These are phyloP conservation scores for Ctenosaura bakeri DNA, from an alignment of 2,797 vertebrate genomes.

Conservation along the genomic window DNA sequence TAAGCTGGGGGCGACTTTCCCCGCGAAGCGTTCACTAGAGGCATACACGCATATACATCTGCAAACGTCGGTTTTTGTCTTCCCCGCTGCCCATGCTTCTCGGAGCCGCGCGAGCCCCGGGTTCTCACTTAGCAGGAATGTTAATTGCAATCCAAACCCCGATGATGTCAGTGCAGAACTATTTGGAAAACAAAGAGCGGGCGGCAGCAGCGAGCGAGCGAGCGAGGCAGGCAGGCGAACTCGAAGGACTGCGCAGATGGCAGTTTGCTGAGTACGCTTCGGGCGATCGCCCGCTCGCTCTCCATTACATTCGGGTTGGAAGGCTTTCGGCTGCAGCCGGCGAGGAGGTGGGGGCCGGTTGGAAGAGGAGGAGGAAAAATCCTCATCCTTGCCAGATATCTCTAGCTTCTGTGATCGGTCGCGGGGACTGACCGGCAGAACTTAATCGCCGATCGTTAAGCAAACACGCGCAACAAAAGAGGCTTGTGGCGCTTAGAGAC, in stretches of 20 bases:
- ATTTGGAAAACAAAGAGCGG: slow-evolving; percentile 78
- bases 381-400: neutral
- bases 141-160: slow-evolving; percentile 74
- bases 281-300: neutral
- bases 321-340: too few relatives aligned
- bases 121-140: slow-evolving; percentile 78
- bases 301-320: neutral
- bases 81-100: slow-evolving; percentile 64
- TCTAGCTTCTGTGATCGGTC: neutral
- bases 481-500: neutral
- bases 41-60: too few relatives aligned
- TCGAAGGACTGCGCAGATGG: slow-evolving; percentile 34
- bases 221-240: slow-evolving; percentile 6
- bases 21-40: too few relatives aligned
- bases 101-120: slow-evolving; percentile 58
- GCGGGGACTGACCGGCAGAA: neutral
- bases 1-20: too few relatives aligned
- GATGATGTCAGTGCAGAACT: slow-evolving; percentile 76
- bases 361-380: neutral
- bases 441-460: too few relatives aligned
- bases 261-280: slow-evolving; percentile 20
- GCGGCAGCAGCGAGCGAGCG: slow-evolving; percentile 16
- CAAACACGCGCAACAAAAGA: neutral
- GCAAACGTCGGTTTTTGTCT: neutral
- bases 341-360: too few relatives aligned